Base-by-base conservation (phyloP, 2,797 vertebrate species). In the Pteropus rufus region DNA sequence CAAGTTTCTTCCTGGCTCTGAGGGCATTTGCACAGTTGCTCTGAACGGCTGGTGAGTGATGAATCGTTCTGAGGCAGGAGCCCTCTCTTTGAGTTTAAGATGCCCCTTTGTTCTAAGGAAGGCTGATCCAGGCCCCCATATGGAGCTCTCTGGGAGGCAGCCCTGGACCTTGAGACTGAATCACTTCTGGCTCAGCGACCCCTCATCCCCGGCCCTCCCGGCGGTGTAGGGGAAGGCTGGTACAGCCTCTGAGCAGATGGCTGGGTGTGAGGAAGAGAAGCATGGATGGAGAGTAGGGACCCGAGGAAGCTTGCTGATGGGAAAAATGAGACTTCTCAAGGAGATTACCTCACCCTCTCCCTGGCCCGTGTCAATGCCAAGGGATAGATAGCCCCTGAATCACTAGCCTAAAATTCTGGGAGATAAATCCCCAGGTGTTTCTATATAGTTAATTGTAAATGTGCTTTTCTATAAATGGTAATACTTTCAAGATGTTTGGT, bases 91-190 rank as follows among this genome's bases (percentile, higher is more conserved):
- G 82, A 84, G 91, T 60, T 89, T 60, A 89, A 95, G 95, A 91
- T 94, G 64, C 83, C 87, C 88, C 94, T 96, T 97, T 96, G 95
- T 97, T 98, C 91, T 83, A 84, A 94, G 93, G 94, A 85, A 86
- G 96, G 82, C 92, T 34, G 85, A 19, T 70, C 88, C 82, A 86
- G 94, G 94, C 94, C 96, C 96, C 96, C 97, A 97, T 95, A 95
- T 97, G 97, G 94, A 95, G 96, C 89, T 95, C 26, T 2, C 95
- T 80, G 90, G 96, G 97, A 91, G 65, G 95, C 92, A 79, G 87
- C 69, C 73, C 90, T 93, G 93, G 95, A 96, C 94, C 95, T 93
- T 5, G 86, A 95, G 95, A 95, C 36, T 3, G 26, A 86, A 79
- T 92, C 76, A n/a, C 87, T 97, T 87, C 95, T 96, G 96, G 95